phyloP scores from a whole-genome alignment of 2,797 vertebrate genomes.

The Crypturellus tataupa region DNA sequence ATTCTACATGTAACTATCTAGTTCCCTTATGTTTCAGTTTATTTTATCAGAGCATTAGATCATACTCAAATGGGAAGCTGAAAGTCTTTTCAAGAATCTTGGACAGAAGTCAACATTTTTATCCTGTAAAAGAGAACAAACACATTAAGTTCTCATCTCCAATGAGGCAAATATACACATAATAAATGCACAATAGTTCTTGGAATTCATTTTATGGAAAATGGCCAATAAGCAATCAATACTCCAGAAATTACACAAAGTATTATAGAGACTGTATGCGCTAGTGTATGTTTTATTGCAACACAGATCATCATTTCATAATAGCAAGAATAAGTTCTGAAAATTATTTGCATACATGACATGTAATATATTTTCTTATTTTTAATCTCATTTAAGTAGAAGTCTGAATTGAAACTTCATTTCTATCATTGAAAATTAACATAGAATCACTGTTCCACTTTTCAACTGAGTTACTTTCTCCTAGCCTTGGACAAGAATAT shows the following conservation, averaged over 20 bases:
- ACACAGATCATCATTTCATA: slow-evolving; percentile 30
- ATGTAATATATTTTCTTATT: not conserved
- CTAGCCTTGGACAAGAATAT: not conserved
- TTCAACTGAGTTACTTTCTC: not conserved
- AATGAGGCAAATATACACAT: not conserved
- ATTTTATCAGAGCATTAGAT: not conserved
- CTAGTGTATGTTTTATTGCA: slow-evolving; percentile 4
- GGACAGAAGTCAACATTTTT: not conserved
- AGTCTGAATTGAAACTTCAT: not conserved
- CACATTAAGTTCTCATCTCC: not conserved
- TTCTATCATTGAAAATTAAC: not conserved
- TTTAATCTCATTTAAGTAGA: not conserved
- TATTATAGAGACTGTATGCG: not conserved
- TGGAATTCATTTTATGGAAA: slow-evolving; percentile 50
- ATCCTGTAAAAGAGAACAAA: not conserved
- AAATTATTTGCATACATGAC: slow-evolving; percentile 62
- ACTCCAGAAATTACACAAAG: slow-evolving; percentile 34
- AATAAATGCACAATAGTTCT: slow-evolving; percentile 31
- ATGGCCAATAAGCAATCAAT: not conserved
- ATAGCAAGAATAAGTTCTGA: slow-evolving; percentile 50
- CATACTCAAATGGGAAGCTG: not conserved
- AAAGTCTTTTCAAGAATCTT: not conserved
- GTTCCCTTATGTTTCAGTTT: not conserved
- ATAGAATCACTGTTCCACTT: not conserved
- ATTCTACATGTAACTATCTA: not conserved